phyloP scores from a whole-genome alignment of 2,797 vertebrate genomes.

The Fistularia commersonii region DNA sequence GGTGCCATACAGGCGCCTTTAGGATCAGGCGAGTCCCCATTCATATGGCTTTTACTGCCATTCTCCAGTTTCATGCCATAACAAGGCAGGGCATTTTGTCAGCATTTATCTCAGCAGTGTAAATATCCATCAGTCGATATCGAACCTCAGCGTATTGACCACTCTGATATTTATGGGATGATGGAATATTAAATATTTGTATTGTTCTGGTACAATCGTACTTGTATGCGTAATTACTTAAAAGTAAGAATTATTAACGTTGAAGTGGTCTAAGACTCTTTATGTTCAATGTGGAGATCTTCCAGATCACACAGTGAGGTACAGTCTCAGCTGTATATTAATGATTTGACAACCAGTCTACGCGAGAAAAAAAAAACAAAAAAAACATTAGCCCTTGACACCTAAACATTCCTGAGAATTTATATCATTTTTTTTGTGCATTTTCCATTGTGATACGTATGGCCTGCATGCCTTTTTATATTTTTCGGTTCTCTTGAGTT shows the following conservation, averaged over 20 bases:
- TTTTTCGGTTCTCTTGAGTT: too few relatives aligned
- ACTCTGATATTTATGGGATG: slow-evolving; percentile 33
- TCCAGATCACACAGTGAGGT: too few relatives aligned
- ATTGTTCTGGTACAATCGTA: slow-evolving; percentile 6
- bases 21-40: slow-evolving; percentile 55
- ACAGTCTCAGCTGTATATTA: too few relatives aligned
- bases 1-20: slow-evolving; percentile 68
- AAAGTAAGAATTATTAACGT: too few relatives aligned
- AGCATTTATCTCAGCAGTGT: slow-evolving; percentile 56
- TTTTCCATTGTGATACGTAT: slow-evolving; percentile 13
- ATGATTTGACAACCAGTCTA: too few relatives aligned
- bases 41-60: slow-evolving; percentile 66
- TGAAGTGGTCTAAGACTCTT: too few relatives aligned
- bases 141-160: slow-evolving; percentile 41
- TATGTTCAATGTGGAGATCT: too few relatives aligned
- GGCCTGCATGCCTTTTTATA: too few relatives aligned
- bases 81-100: slow-evolving; percentile 51
- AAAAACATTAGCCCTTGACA: too few relatives aligned
- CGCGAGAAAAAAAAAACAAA: too few relatives aligned
- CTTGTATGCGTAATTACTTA: too few relatives aligned
- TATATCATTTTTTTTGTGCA: not conserved
- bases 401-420: too few relatives aligned
- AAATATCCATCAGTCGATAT: slow-evolving; percentile 67
- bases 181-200: slow-evolving; percentile 18
- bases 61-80: slow-evolving; percentile 68